A percentile compares a stretch with the other conserved stretches of the same genome.
Evolutionary conservation across 2,113 vertebrate species (phyloP).

Genomic region (Rhabdornis inornatus): DNA sequence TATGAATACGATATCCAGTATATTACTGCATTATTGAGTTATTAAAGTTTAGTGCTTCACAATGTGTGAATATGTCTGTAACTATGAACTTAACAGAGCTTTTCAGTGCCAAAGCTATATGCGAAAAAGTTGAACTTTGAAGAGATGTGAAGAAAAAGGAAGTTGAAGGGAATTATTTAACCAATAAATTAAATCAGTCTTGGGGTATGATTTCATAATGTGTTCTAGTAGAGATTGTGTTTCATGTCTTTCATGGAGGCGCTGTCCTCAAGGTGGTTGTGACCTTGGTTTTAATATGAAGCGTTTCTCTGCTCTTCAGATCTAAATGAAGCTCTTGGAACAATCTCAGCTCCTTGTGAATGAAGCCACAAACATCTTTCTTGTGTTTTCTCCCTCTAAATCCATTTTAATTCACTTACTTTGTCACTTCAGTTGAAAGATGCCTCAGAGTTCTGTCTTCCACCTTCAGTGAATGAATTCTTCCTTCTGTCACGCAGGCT

Average conservation of each 20-base stretch:
- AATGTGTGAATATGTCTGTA: neutral
- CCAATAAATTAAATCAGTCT: neutral
- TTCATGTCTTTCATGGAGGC: neutral
- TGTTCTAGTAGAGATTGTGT: slow-evolving; percentile 21
- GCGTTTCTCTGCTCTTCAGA: neutral
- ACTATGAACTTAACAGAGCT: neutral
- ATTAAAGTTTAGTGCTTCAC: neutral
- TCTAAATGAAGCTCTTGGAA: neutral
- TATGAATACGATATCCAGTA: neutral
- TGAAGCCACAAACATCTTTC: neutral
- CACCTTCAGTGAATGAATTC: slow-evolving; percentile 34
- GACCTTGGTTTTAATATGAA: slow-evolving; percentile 23
- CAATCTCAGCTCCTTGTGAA: neutral
- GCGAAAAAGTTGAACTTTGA: neutral
- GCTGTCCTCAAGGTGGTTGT: neutral
- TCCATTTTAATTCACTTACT: neutral
- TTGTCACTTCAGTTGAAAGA: neutral
- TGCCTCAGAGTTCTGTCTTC: slow-evolving; percentile 40
- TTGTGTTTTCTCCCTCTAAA: neutral
- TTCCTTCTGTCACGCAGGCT: slow-evolving; percentile 35
- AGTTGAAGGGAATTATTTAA: neutral
- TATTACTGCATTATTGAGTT: neutral
- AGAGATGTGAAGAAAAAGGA: neutral
- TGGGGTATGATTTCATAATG: neutral
- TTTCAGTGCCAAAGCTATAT: neutral